Evolutionary conservation across 1,140 invertebrate genomes (phyloP).

Genomic region (Drosophila insularis): DNA sequence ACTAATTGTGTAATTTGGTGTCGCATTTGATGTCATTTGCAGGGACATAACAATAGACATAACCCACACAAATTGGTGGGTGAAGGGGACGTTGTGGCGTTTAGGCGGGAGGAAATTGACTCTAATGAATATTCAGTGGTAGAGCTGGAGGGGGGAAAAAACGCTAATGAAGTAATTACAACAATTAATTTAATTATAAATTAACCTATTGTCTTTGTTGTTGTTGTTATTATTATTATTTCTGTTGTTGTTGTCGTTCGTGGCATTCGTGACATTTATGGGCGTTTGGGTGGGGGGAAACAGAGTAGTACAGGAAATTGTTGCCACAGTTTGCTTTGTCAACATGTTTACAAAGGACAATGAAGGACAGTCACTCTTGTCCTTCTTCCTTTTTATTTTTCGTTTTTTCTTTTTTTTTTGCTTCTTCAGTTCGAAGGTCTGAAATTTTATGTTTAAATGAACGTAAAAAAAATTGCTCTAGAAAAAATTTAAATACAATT

Average conservation of each 20-base stretch:
- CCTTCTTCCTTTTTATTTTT: background rate
- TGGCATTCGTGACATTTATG: slow-evolving; percentile 55
- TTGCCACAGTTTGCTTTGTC: slow-evolving; percentile 50
- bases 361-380: slow-evolving; percentile 35
- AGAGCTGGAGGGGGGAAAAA: slow-evolving; percentile 11
- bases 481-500: background rate
- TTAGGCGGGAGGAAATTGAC: slow-evolving; percentile 16
- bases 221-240: background rate
- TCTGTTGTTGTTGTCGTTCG: background rate
- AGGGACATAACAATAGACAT: slow-evolving; percentile 56
- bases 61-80: background rate
- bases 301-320: background rate
- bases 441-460: background rate
- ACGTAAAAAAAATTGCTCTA: background rate
- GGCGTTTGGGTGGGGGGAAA: slow-evolving; percentile 7
- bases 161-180: slow-evolving; percentile 80
- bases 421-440: background rate
- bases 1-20: slow-evolving; percentile 81
- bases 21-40: slow-evolving; percentile 71
- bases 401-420: background rate
- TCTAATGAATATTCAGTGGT: slow-evolving; percentile 58
- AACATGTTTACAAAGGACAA: slow-evolving; percentile 74
- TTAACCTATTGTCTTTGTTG: slow-evolving; percentile 70
- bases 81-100: background rate
- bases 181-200: slow-evolving; percentile 82